Conservation (phyloP, 2,113 vertebrate species). For the Hipposideros armiger region DNA sequence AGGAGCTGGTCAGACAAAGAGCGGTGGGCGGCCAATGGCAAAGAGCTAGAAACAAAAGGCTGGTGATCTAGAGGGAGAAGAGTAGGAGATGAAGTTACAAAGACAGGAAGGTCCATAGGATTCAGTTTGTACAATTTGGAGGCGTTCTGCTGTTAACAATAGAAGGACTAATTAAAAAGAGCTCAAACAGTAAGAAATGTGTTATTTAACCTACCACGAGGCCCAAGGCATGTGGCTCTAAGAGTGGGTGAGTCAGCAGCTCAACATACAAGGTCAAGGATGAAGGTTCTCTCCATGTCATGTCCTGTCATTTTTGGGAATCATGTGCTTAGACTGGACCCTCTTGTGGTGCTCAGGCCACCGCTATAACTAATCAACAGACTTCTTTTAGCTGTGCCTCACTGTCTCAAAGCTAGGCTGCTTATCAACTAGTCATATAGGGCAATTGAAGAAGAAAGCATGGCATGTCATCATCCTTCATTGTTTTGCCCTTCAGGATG, state of each 20-base stretch:
- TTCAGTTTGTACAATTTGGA: neutral
- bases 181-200: neutral
- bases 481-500: neutral
- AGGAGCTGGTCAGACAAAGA: neutral
- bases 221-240: neutral
- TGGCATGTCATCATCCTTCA: too few species aligned
- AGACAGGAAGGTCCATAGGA: neutral
- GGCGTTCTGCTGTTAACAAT: neutral
- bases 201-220: neutral
- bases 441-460: neutral
- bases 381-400: neutral
- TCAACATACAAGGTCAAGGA: neutral
- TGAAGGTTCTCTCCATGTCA: neutral
- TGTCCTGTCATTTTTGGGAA: neutral
- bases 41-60: neutral
- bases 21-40: neutral
- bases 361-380: neutral
- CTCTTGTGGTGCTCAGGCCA: neutral
- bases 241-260: neutral
- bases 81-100: neutral
- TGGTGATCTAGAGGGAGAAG: neutral
- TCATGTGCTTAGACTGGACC: neutral
- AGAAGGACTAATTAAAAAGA: slow-evolving; percentile 19
- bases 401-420: neutral
- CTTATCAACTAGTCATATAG: neutral